These are phyloP conservation scores for Exephanes ischioxanthus DNA, from an alignment of 2,888 invertebrate genomes.

Conservation along the genomic window DNA sequence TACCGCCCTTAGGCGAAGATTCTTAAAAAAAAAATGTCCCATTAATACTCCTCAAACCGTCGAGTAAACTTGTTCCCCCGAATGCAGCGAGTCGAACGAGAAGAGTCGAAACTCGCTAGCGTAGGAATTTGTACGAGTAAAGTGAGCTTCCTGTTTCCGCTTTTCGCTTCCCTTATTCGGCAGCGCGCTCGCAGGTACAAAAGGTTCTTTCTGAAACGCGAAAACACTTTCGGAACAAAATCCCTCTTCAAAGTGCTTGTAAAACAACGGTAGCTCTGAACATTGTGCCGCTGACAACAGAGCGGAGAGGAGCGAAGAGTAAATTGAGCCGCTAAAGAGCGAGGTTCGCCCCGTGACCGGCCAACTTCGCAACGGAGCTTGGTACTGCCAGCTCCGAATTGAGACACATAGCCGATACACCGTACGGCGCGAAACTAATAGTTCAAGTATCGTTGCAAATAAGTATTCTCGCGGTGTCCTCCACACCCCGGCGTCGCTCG, in stretches of 20 bases:
- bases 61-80: neutral
- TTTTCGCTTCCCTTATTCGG: neutral
- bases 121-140: neutral
- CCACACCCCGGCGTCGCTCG: neutral
- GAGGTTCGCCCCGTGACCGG: neutral
- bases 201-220: neutral
- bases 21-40: neutral
- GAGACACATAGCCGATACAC: neutral
- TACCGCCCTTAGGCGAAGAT: neutral
- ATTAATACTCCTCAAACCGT: neutral
- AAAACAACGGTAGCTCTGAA: neutral
- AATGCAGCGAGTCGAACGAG: neutral
- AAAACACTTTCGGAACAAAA: neutral
- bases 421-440: neutral
- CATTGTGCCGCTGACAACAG: neutral
- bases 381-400: neutral
- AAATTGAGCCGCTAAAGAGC: conserved; percentile 15
- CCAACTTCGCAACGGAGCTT: neutral
- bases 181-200: neutral
- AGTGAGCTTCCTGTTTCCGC: neutral
- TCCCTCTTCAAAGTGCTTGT: neutral
- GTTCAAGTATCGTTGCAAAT: conserved; percentile 24
- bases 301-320: neutral
- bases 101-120: neutral
- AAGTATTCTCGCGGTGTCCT: conserved; percentile 22